Conservation (phyloP, 2,888 invertebrate species). For the Pimpla rufipes region DNA sequence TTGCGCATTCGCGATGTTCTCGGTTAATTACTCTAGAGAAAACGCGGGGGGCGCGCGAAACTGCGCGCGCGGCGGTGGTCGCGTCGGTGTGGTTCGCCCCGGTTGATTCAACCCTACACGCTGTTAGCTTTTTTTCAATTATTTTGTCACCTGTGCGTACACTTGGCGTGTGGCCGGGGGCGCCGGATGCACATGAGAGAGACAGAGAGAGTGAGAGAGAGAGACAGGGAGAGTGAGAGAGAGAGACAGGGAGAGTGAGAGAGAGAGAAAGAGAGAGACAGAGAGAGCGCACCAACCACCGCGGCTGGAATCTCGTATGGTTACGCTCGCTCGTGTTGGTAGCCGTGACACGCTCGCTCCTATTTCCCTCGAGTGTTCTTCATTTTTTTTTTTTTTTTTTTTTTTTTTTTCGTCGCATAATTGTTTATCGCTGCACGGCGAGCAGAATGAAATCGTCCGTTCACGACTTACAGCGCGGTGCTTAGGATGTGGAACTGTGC, state of each 20-base stretch:
- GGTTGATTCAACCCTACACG: slow-evolving; percentile 59
- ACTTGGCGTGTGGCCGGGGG: slow-evolving; percentile 24
- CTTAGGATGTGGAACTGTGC: background rate
- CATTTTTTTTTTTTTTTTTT: slow-evolving; percentile 45
- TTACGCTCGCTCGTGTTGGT: slow-evolving; percentile 35
- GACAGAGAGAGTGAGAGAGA: slow-evolving; percentile 5
- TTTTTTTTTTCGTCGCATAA: slow-evolving; percentile 50
- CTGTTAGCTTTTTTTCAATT: slow-evolving; percentile 49
- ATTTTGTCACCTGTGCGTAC: slow-evolving; percentile 57
- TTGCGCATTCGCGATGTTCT: slow-evolving; percentile 49
- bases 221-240: background rate
- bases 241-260: slow-evolving; percentile 4
- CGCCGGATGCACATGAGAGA: slow-evolving; percentile 20
- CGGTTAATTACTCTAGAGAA: slow-evolving; percentile 65
- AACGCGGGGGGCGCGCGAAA: slow-evolving; percentile 7
- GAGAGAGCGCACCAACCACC: background rate
- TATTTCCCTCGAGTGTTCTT: slow-evolving; percentile 75
- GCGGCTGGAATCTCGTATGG: slow-evolving; percentile 52
- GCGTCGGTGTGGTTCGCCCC: slow-evolving; percentile 31
- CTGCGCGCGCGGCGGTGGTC: background rate
- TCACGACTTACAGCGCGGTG: background rate
- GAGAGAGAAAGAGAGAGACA: slow-evolving; percentile 1
- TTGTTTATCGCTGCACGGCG: slow-evolving; percentile 51
- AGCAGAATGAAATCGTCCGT: background rate
- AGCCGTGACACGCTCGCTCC: slow-evolving; percentile 66